phyloP scores from a whole-genome alignment of 2,888 invertebrate genomes.

The Nycteola revayana region DNA sequence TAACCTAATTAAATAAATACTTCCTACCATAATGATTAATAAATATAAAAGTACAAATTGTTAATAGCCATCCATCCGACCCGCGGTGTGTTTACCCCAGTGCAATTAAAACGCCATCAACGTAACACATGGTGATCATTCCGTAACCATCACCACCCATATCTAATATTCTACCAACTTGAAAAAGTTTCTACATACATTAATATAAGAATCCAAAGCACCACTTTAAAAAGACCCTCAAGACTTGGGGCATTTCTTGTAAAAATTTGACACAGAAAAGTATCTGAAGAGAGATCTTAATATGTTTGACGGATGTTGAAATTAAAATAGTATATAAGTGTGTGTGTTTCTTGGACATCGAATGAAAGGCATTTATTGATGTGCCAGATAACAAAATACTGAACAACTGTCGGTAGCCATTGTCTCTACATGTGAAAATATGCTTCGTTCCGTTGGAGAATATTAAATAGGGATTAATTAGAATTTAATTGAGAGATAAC shows the following conservation, averaged over 20 bases:
- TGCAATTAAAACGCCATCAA: constrained; percentile 70
- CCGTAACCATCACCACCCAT: constrained; percentile 69
- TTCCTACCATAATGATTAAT: constrained; percentile 1
- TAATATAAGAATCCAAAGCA: constrained; percentile 35
- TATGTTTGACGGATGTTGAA: constrained; percentile 47
- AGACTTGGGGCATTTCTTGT: too few relatives aligned
- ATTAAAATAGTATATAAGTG: constrained; percentile 69
- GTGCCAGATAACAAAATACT: constrained; percentile 60
- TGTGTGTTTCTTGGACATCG: constrained; percentile 49
- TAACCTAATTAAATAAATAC: neutral
- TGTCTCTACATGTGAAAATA: constrained; percentile 76
- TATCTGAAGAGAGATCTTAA: constrained; percentile 29
- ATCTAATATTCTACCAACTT: constrained; percentile 58
- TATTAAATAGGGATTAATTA: constrained; percentile 67
- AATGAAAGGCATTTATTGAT: constrained; percentile 74
- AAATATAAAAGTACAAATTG: constrained; percentile 11
- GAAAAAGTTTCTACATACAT: constrained; percentile 49
- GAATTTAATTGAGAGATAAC: constrained; percentile 53
- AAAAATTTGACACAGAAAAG: too few relatives aligned
- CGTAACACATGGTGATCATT: constrained; percentile 47
- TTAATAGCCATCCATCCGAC: constrained; percentile 13
- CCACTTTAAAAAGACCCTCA: constrained; percentile 25
- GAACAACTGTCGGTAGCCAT: constrained; percentile 72
- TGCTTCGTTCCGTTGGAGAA: constrained; percentile 52
- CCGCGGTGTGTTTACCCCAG: constrained; percentile 56